Evolutionary conservation across 2,113 vertebrate species (phyloP), one percentile per base, ranked within the genome.

Genomic region (Pseudopipra pipra): DNA sequence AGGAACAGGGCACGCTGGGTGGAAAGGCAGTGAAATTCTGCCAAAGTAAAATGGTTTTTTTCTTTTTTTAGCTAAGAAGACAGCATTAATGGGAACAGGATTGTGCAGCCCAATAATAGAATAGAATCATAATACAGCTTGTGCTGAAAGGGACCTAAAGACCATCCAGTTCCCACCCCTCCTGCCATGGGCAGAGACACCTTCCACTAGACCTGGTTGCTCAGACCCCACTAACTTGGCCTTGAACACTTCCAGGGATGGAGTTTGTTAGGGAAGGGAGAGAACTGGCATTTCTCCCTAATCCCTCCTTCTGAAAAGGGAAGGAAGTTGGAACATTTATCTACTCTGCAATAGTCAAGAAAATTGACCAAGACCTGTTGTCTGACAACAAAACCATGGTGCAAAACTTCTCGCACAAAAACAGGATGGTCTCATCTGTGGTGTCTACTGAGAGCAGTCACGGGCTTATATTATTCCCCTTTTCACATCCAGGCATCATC

Each of bases 311-410:
- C 72, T 87, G 65, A 71, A 85, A 82, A 68, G 8, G 3, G 10
- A 37, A 58, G 11, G 51, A 85, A 49, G 2, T 68, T 61, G 16
- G 11, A 81, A 78, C 2, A n/a, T 47, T 55, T 67, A 37, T 74
- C 15, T 55, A 5, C 18, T 63, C 14, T 52, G 8, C 17, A 71
- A 9, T 39, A 59, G 22, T 22, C 75, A 78, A 85, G 8, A 80
- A 91, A 81, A 67, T 4, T 43, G 6, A n/a, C 20, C 11, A 67
- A 55, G 27, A 28, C 11, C 11, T 67, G 15, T 33, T 67, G 7
- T 71, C 21, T 85, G 35, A 17, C 47, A 73, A 39, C 2, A 17
- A 78, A 89, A 61, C 1, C 1, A 1, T 0, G 0, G 2, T 43
- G 11, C 6, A 46, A 65, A 30, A 7, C 5, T 58, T 66, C 23